Evolutionary conservation across 35 echinoderm and acorn worm genomes (phyloP).

Genomic region (Acanthaster planci): DNA sequence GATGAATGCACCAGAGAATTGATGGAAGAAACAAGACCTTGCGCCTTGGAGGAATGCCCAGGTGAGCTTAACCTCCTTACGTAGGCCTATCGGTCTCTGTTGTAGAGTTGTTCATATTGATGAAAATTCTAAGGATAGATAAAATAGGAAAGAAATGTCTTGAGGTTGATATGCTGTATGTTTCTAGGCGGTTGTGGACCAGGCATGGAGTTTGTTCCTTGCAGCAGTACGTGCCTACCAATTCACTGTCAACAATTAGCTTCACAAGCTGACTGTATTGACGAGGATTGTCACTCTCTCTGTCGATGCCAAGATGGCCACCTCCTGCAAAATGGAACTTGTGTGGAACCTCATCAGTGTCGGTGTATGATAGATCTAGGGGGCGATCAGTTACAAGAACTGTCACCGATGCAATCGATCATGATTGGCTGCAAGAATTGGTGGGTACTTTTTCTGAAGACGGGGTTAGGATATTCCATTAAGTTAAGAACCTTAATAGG

Average conservation of each 20-base stretch:
- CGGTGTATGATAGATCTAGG: conserved; percentile 50
- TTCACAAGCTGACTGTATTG: conserved; percentile 16
- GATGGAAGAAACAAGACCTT: conserved; percentile 3
- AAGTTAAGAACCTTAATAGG: no score
- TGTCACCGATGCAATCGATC: neutral
- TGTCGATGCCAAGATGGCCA: conserved; percentile 61
- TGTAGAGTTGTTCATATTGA: no score
- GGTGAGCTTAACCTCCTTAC: neutral
- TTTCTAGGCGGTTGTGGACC: neutral
- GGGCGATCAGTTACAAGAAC: conserved; percentile 25
- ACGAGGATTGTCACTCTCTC: conserved; percentile 42
- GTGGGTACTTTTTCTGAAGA: neutral
- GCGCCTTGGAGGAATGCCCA: neutral
- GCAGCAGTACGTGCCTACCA: neutral
- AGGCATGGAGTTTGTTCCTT: conserved; percentile 19
- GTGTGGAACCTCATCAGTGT: conserved; percentile 52
- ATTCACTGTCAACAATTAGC: conserved; percentile 50
- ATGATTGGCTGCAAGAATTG: conserved; percentile 50
- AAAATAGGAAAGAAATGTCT: no score
- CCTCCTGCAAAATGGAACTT: conserved; percentile 45
- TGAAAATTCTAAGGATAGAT: no score
- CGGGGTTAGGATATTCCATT: no score
- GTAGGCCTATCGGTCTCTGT: no score
- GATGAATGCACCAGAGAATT: conserved; percentile 25
- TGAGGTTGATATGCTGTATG: neutral